These are phyloP conservation scores for Lasioglossum albipes DNA, from an alignment of 1,140 invertebrate species.

Conservation along the genomic window DNA sequence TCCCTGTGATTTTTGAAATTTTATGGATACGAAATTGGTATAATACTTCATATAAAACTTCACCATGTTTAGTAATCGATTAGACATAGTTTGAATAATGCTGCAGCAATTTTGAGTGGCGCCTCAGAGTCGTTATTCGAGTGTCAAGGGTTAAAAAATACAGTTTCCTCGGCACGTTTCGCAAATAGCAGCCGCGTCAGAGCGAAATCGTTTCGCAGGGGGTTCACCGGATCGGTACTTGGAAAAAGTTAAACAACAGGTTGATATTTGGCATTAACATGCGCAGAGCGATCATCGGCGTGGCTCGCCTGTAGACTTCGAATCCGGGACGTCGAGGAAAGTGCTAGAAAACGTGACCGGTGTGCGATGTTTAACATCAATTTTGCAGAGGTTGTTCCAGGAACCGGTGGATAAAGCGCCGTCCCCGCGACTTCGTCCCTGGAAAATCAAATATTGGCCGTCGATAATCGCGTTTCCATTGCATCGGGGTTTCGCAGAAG, in stretches of 20 bases:
- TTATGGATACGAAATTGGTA: no score
- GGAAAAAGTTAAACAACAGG: not conserved
- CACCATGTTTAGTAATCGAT: no score
- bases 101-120: no score
- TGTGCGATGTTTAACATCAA: not conserved
- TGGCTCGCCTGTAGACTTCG: not conserved
- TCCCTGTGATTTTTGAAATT: no score
- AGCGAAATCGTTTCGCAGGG: no score
- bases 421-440: not conserved
- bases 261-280: not conserved
- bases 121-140: no score
- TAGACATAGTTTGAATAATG: no score
- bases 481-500: not conserved
- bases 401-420: conserved; percentile 11
- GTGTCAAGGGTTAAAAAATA: no score
- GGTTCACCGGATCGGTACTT: no score
- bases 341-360: not conserved
- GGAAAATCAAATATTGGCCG: conserved; percentile 39
- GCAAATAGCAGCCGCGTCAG: no score
- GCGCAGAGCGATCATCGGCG: not conserved
- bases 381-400: not conserved
- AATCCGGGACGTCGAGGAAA: not conserved
- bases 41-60: no score
- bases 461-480: conserved; percentile 23
- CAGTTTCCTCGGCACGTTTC: no score